These are phyloP conservation scores for Amphiduros pacificus DNA, from an alignment of 2,888 invertebrate species.

Conservation along the genomic window DNA sequence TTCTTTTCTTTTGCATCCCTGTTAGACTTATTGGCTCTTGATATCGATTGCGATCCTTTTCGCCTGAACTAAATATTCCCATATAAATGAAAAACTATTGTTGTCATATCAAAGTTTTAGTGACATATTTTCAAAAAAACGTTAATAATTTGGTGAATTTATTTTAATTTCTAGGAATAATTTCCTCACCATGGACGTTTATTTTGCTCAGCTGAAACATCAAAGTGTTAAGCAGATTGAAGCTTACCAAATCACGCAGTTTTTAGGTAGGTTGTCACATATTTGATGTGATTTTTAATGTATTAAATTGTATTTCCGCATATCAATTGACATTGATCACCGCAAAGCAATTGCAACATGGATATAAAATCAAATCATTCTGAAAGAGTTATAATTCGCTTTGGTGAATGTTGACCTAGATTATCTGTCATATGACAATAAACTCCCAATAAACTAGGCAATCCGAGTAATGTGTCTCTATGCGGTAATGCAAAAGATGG, in stretches of 20 bases:
- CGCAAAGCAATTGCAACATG: too few species aligned
- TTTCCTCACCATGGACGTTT: slow-evolving; percentile 31
- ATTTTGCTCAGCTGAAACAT: slow-evolving; percentile 30
- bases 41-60: neutral
- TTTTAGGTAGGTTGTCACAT: slow-evolving; percentile 21
- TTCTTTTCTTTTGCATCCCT: neutral
- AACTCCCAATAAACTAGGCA: too few species aligned
- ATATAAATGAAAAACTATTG: neutral
- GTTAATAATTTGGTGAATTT: neutral
- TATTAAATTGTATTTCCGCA: too few species aligned
- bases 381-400: too few species aligned
- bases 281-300: too few species aligned
- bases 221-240: slow-evolving; percentile 30
- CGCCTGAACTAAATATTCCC: neutral
- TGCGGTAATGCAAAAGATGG: too few species aligned
- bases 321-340: too few species aligned
- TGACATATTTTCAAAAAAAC: neutral
- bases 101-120: neutral
- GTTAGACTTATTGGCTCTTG: neutral
- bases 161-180: slow-evolving; percentile 23
- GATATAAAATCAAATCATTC: too few species aligned
- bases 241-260: slow-evolving; percentile 27
- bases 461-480: too few species aligned
- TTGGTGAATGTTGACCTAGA: too few species aligned
- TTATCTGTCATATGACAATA: too few species aligned